Evolutionary conservation across 2,888 invertebrate genomes (phyloP).

Genomic region (Synanthedon andrenaeformis): DNA sequence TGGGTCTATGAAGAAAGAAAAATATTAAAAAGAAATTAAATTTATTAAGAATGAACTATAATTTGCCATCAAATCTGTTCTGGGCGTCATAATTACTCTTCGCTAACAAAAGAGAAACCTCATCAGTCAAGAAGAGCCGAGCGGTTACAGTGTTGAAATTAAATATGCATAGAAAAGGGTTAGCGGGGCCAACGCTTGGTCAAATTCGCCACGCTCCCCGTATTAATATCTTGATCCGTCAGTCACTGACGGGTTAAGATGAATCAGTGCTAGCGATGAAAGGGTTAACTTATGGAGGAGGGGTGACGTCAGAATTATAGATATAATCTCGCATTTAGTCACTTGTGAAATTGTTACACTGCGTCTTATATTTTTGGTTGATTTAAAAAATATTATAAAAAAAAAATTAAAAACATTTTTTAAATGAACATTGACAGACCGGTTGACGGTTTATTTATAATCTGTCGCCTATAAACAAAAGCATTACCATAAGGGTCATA

Average conservation of each 20-base stretch:
- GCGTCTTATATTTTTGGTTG: constrained; percentile 17
- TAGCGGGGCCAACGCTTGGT: constrained; percentile 42
- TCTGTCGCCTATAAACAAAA: too few relatives aligned
- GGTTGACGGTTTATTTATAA: too few relatives aligned
- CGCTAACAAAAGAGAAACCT: neutral
- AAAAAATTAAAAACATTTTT: neutral
- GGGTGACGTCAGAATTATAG: constrained; percentile 16
- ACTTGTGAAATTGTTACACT: constrained; percentile 12
- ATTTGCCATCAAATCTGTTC: neutral
- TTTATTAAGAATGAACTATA: neutral
- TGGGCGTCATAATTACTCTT: neutral
- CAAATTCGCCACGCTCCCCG: constrained; percentile 64
- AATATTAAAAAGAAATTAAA: too few relatives aligned
- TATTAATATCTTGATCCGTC: constrained; percentile 70
- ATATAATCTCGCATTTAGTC: constrained; percentile 5
- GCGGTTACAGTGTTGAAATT: constrained; percentile 27
- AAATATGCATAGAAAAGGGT: constrained; percentile 43
- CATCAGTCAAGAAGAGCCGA: constrained; percentile 39
- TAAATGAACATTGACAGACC: too few relatives aligned
- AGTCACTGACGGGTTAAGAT: constrained; percentile 61
- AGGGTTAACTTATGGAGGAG: constrained; percentile 25
- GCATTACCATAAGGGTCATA: too few relatives aligned
- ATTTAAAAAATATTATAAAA: neutral
- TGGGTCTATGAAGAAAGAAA: too few relatives aligned
- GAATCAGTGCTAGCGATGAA: constrained; percentile 47